Conservation (phyloP, 1,140 invertebrate species). For the Pachyrhynchus sulphureomaculatus region DNA sequence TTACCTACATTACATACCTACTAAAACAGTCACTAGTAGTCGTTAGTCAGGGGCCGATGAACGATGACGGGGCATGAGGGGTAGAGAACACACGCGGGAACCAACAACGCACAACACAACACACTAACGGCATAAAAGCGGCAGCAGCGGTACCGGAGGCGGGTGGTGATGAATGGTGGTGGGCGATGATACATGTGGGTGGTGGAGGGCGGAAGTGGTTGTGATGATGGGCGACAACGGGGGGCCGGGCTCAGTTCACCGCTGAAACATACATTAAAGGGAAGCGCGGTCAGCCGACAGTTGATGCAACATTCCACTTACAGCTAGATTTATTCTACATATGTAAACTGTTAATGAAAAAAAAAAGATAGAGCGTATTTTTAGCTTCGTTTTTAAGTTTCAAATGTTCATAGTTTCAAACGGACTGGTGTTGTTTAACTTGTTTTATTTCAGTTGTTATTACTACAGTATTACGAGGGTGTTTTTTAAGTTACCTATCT, state of each 20-base stretch:
- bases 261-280: slow-evolving; percentile 26
- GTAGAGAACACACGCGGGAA: slow-evolving; percentile 12
- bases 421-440: too few relatives aligned
- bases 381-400: too few relatives aligned
- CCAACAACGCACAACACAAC: slow-evolving; percentile 29
- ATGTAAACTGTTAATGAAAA: too few relatives aligned
- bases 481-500: too few relatives aligned
- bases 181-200: slow-evolving; percentile 5
- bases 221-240: slow-evolving; percentile 8
- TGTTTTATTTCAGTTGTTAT: too few relatives aligned
- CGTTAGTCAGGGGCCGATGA: background rate
- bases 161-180: background rate
- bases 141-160: background rate
- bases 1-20: too few relatives aligned
- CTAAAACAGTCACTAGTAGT: too few relatives aligned
- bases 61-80: background rate
- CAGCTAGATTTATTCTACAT: too few relatives aligned
- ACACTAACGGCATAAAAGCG: slow-evolving; percentile 25
- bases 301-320: background rate
- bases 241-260: slow-evolving; percentile 26
- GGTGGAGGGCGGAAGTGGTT: background rate
- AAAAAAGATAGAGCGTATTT: too few relatives aligned
- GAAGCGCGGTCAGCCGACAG: background rate
- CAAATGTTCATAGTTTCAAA: too few relatives aligned
- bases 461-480: too few relatives aligned